phyloP scores from a whole-genome alignment of 2,797 vertebrate genomes.

The Tragopan temminckii region DNA sequence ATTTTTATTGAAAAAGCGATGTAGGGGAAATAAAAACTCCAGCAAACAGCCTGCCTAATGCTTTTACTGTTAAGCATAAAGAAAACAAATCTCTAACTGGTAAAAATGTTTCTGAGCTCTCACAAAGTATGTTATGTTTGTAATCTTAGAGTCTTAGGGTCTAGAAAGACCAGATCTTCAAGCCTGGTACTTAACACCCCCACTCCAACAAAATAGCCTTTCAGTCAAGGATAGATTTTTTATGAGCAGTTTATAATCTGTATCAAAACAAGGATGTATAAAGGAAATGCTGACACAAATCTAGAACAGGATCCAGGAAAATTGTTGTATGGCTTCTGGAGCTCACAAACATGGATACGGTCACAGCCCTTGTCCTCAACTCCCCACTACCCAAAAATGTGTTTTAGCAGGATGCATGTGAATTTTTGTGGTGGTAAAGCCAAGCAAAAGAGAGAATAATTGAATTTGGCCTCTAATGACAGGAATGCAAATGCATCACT shows the following conservation, averaged over 20 bases:
- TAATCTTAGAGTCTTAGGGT: not conserved
- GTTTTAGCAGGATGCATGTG: not conserved
- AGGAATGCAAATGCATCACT: slow-evolving; percentile 21
- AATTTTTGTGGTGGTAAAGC: slow-evolving; percentile 8
- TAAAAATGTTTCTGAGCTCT: slow-evolving; percentile 2
- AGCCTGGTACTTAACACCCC: not conserved
- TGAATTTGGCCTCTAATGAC: not conserved
- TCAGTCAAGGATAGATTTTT: not conserved
- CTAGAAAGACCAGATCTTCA: slow-evolving; percentile 30
- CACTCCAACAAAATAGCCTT: not conserved
- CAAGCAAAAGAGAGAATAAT: slow-evolving; percentile 1
- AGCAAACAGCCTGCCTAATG: not conserved
- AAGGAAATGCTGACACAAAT: slow-evolving; percentile 47
- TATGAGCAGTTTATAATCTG: slow-evolving; percentile 36
- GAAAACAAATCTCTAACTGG: not conserved
- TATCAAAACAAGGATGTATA: slow-evolving; percentile 52
- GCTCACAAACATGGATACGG: slow-evolving; percentile 10
- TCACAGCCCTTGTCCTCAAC: not conserved
- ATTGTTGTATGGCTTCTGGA: not conserved
- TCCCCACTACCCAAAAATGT: not conserved
- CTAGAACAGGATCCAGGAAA: slow-evolving; percentile 39
- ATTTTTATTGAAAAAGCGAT: slow-evolving; percentile 29
- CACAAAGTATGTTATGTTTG: slow-evolving; percentile 36
- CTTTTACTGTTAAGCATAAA: not conserved
- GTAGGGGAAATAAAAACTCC: not conserved